Percentiles rank a stretch among this genome's conserved stretches.
Conservation (phyloP, 2,797 vertebrate genomes). For the Catostomus latipinnis region DNA sequence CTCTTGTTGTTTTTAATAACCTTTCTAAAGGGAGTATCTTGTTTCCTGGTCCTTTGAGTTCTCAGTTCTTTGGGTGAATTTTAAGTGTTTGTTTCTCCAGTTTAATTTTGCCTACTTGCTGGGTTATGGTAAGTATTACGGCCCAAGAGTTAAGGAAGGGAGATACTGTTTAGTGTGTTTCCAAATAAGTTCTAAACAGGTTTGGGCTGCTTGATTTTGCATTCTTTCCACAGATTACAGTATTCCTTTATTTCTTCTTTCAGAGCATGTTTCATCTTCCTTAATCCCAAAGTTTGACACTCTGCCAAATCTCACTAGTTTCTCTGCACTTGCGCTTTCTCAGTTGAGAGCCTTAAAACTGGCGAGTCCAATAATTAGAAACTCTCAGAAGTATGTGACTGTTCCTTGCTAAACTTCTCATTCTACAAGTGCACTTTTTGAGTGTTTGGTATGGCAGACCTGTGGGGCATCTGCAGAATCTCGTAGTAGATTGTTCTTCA, state of each 20-base stretch:
- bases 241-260: conserved; percentile 42
- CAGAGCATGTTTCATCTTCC: conserved; percentile 10
- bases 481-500: conserved; percentile 22
- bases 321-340: conserved; percentile 51
- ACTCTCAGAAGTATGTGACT: conserved; percentile 62
- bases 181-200: conserved; percentile 41
- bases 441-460: conserved; percentile 37
- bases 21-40: conserved; percentile 43
- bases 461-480: conserved; percentile 19
- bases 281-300: conserved; percentile 41
- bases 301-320: conserved; percentile 51
- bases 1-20: conserved; percentile 68
- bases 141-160: conserved; percentile 10
- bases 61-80: conserved; percentile 58
- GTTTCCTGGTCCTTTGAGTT: conserved; percentile 71
- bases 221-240: conserved; percentile 52
- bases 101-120: conserved; percentile 53
- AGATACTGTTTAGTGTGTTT: conserved; percentile 45
- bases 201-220: conserved; percentile 55
- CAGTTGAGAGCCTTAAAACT: conserved; percentile 67
- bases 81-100: conserved; percentile 49
- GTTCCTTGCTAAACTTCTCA: conserved; percentile 68
- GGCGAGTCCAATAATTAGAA: conserved; percentile 50
- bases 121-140: not conserved
- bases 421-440: conserved; percentile 78